Conservation (phyloP, 2,797 vertebrate species). For the Enteromius treurensis region DNA sequence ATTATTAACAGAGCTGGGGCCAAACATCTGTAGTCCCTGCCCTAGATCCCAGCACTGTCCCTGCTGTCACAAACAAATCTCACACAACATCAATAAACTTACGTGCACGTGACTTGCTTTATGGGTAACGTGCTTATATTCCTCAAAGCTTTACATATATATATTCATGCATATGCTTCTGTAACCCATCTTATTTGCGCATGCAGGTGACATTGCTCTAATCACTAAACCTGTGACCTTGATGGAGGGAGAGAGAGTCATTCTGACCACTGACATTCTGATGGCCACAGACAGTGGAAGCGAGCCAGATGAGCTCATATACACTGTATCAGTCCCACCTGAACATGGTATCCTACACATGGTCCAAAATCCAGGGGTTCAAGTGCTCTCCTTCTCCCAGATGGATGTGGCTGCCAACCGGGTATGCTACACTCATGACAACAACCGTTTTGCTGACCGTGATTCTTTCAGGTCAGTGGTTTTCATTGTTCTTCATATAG, state of each 20-base stretch:
- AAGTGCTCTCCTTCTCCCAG: slow-evolving; percentile 84
- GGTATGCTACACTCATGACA: slow-evolving; percentile 84
- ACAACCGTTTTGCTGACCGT: slow-evolving; percentile 74
- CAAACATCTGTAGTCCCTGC: slow-evolving; percentile 69
- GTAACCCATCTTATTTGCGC: not conserved
- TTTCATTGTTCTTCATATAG: slow-evolving; percentile 8
- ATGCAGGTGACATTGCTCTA: slow-evolving; percentile 86
- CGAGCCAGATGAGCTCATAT: slow-evolving; percentile 88
- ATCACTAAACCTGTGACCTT: slow-evolving; percentile 84
- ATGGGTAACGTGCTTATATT: not conserved
- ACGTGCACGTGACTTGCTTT: slow-evolving; percentile 19
- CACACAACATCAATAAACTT: slow-evolving; percentile 31
- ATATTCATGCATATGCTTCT: not conserved
- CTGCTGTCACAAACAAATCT: slow-evolving; percentile 33
- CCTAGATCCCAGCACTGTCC: slow-evolving; percentile 45
- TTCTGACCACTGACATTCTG: slow-evolving; percentile 92
- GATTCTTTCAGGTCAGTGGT: slow-evolving; percentile 85
- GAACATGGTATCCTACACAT: slow-evolving; percentile 87
- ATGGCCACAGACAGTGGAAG: slow-evolving; percentile 88
- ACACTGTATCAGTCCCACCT: slow-evolving; percentile 82
- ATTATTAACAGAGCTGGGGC: slow-evolving; percentile 71
- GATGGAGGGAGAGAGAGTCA: slow-evolving; percentile 89
- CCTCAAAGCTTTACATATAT: not conserved
- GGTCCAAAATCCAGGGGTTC: slow-evolving; percentile 83
- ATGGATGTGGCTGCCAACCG: slow-evolving; percentile 88